These are phyloP conservation scores for Gobio occitaniae DNA, from an alignment of 2,797 vertebrate genomes.

Conservation along the genomic window DNA sequence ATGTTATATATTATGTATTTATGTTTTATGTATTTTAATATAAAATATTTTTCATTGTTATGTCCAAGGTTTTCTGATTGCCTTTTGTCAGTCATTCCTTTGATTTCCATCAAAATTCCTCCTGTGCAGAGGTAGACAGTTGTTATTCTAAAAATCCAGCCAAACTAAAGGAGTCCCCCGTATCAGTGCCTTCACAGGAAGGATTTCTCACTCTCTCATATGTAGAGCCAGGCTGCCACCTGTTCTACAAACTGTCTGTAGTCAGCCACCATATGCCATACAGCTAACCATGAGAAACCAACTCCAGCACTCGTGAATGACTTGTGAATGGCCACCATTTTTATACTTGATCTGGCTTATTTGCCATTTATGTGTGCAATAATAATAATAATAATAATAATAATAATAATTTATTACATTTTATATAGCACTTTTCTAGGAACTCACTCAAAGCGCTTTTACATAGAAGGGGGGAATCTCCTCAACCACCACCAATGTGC, in stretches of 20 bases:
- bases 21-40: not conserved
- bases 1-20: not conserved
- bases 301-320: slow-evolving; percentile 76
- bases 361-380: slow-evolving; percentile 51
- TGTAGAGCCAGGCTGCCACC: slow-evolving; percentile 73
- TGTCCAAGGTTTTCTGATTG: not conserved
- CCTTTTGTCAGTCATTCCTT: not conserved
- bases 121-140: not conserved
- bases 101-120: not conserved
- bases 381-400: too few relatives aligned
- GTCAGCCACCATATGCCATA: slow-evolving; percentile 84
- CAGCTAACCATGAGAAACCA: slow-evolving; percentile 68
- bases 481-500: too few relatives aligned
- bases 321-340: slow-evolving; percentile 65
- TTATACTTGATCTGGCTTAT: slow-evolving; percentile 44
- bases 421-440: too few relatives aligned
- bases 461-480: too few relatives aligned
- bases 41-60: not conserved
- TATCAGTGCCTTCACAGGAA: not conserved
- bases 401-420: too few relatives aligned
- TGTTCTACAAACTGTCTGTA: slow-evolving; percentile 80
- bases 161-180: slow-evolving; percentile 11
- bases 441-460: too few relatives aligned
- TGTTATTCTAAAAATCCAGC: not conserved
- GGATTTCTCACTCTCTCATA: slow-evolving; percentile 25